Evolutionary conservation across 2,113 vertebrate genomes (phyloP).

Genomic region (Atrichornis clamosus): DNA sequence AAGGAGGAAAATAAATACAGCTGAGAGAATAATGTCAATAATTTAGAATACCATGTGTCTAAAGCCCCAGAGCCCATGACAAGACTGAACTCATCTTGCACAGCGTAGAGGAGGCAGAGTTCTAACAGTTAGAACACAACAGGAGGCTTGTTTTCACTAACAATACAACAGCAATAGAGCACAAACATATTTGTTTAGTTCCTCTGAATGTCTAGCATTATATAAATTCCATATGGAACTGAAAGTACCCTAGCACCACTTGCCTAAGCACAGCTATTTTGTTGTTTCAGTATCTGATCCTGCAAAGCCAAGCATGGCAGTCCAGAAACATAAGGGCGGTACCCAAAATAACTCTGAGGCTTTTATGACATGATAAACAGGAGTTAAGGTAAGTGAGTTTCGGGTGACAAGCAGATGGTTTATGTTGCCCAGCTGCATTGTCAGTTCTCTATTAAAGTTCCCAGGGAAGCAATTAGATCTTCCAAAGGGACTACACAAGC

Average conservation of each 20-base stretch:
- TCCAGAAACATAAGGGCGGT: neutral
- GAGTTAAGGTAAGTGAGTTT: neutral
- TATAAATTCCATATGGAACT: neutral
- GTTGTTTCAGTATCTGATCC: neutral
- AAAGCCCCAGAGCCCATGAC: neutral
- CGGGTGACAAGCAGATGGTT: neutral
- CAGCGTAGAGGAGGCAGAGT: neutral
- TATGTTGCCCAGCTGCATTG: neutral
- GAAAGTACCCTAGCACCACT: neutral
- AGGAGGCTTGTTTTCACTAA: neutral
- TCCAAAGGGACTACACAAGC: neutral
- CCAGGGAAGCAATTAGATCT: neutral
- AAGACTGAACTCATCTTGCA: neutral
- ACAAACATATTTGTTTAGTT: neutral
- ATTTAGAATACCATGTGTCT: neutral
- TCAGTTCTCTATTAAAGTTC: neutral
- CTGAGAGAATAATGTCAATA: neutral
- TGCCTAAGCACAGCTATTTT: neutral
- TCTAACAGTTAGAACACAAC: neutral
- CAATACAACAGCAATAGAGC: neutral
- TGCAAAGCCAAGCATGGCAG: neutral
- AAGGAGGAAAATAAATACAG: neutral
- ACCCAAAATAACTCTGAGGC: neutral
- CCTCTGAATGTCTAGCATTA: neutral
- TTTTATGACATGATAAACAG: neutral